Base-by-base conservation (phyloP, 2,797 vertebrate genomes). In the Acipenser ruthenus region DNA sequence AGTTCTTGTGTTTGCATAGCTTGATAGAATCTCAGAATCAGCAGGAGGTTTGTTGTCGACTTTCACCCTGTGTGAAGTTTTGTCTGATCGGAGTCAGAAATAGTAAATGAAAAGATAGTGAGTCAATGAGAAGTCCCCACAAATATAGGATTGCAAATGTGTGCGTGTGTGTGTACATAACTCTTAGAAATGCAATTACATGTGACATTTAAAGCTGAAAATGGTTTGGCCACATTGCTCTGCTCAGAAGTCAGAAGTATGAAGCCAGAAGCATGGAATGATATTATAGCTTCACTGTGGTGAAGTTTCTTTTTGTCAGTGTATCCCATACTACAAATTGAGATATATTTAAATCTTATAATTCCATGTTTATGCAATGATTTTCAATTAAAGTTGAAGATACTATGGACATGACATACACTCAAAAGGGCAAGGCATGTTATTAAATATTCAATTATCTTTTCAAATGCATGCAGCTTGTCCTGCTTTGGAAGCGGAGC, bases 381-480 rank as follows among this genome's bases (percentile, higher is more conserved):
- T 72, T 78, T 68, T 74, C 73, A 65, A 13, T 13, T 60, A 67
- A 59, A 51, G 49, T 50, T 50, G 58, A 13, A 50, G 58, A 60
- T 67, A 61, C n/a, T 7, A 61, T 60, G 48, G 15, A 67, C 10
- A 60, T 48, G 58, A 60, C 58, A 58, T 50, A 56, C 65, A 65
- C 64, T 55, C 51, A 50, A 48, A 58, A 49, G 64, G 69, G 23
- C 59, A 65, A 4, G 37, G 72, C 62, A 70, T 66, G 65, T 64
- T 60, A 76, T 77, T 71, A 81, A 77, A 79, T 77, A 78, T 88
- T 81, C 73, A 83, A 79, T 83, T 82, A 86, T 81, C 83, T 75
- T 83, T 80, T 70, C 68, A 68, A 74, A 78, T 73, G 70, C 67
- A 77, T 58, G 12, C 12, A 58, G 6, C 55, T n/a, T 12, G 12